A percentile compares a stretch with the other conserved stretches of the same genome.
Evolutionary conservation across 2,113 vertebrate species (phyloP).

Genomic region (Rafetus swinhoei): DNA sequence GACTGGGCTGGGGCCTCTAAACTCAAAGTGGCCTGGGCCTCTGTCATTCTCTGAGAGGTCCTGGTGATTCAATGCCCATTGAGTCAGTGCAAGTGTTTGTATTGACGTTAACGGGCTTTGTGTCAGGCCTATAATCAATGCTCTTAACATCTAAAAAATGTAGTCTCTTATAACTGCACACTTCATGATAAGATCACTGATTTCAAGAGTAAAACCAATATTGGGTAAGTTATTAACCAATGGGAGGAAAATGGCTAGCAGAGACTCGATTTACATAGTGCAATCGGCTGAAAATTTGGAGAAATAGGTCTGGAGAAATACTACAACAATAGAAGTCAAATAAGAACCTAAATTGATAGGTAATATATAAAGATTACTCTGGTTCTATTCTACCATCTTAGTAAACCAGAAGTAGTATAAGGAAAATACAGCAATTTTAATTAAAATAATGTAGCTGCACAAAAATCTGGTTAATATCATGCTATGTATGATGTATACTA

Average conservation of each 20-base stretch:
- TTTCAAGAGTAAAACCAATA: constrained; percentile 62
- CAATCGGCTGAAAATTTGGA: constrained; percentile 57
- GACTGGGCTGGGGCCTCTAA: no score
- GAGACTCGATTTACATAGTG: constrained; percentile 53
- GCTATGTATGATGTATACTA: background rate
- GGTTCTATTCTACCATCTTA: constrained; percentile 24
- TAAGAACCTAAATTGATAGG: background rate
- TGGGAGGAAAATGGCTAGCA: constrained; percentile 57
- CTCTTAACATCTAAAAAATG: background rate
- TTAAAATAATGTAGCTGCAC: background rate
- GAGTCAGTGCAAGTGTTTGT: background rate
- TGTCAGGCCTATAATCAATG: background rate
- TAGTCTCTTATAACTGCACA: background rate
- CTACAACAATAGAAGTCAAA: constrained; percentile 62
- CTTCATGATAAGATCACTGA: constrained; percentile 27
- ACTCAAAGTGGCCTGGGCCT: no score
- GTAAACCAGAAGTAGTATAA: background rate
- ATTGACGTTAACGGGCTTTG: background rate
- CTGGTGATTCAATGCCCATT: background rate
- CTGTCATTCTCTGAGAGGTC: no score
- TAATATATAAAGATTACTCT: background rate
- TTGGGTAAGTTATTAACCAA: constrained; percentile 66
- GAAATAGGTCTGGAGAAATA: constrained; percentile 60
- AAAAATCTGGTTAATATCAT: background rate
- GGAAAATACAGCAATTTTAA: background rate